Evolutionary conservation across 2,888 invertebrate species (phyloP).

Genomic region (Sceliomorpha sp.): DNA sequence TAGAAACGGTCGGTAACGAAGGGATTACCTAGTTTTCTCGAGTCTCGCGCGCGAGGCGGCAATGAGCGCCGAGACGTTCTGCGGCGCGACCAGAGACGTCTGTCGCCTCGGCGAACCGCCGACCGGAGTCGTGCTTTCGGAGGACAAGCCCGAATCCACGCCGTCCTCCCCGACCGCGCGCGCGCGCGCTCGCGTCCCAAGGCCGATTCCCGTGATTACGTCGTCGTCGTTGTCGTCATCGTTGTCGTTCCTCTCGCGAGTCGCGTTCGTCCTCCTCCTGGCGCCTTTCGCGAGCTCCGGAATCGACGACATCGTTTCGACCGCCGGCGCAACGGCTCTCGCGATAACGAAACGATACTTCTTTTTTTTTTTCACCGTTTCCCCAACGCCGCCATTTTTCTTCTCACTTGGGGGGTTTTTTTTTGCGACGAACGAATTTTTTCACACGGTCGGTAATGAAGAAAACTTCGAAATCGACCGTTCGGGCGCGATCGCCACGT

Average conservation of each 20-base stretch:
- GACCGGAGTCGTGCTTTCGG: conserved; percentile 75
- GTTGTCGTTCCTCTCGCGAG: conserved; percentile 41
- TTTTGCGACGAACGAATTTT: too few relatives aligned
- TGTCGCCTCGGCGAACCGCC: conserved; percentile 74
- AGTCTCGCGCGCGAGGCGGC: conserved; percentile 65
- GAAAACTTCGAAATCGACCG: too few relatives aligned
- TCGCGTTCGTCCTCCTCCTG: conserved; percentile 62
- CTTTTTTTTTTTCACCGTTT: too few relatives aligned
- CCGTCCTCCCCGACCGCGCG: conserved; percentile 67
- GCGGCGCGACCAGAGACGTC: conserved; percentile 52
- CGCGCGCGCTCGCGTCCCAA: conserved; percentile 43
- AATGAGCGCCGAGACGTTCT: conserved; percentile 59
- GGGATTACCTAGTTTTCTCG: conserved; percentile 68
- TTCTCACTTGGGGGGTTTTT: too few relatives aligned
- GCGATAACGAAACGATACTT: too few relatives aligned
- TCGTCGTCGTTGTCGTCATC: conserved; percentile 31
- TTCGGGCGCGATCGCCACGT: too few relatives aligned
- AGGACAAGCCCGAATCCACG: conserved; percentile 76
- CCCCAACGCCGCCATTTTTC: too few relatives aligned
- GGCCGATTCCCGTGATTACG: conserved; percentile 24
- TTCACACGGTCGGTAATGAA: too few relatives aligned
- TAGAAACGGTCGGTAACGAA: background rate
- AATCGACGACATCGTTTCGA: conserved; percentile 58
- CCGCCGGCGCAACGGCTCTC: too few relatives aligned
- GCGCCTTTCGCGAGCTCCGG: conserved; percentile 64